These are phyloP conservation scores for Ylistrum balloti DNA, from an alignment of 1,140 invertebrate genomes.

Conservation along the genomic window DNA sequence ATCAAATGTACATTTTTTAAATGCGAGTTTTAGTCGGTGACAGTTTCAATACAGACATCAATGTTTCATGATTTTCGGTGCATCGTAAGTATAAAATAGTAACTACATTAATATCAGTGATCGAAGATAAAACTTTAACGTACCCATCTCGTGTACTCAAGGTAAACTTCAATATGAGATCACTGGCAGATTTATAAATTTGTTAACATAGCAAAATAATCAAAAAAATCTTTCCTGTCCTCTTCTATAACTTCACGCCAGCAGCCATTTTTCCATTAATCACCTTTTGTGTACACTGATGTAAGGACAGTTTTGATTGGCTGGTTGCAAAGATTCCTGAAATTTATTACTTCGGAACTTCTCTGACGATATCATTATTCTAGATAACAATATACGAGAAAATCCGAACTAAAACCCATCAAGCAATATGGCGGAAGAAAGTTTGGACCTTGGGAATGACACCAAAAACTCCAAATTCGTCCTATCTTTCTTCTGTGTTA, in stretches of 20 bases:
- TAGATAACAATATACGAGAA: neutral
- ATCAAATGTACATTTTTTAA: no score
- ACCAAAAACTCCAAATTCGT: neutral
- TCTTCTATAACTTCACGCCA: neutral
- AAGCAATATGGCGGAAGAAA: constrained; percentile 56
- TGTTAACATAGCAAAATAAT: neutral
- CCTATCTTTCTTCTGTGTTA: neutral
- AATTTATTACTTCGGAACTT: constrained; percentile 49
- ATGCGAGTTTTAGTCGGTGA: no score
- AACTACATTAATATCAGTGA: no score
- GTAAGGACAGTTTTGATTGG: constrained; percentile 43
- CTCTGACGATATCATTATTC: neutral
- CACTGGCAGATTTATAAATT: constrained; percentile 29
- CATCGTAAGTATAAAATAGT: no score
- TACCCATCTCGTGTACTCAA: neutral
- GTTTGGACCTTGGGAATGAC: constrained; percentile 41
- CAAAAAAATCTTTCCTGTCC: neutral
- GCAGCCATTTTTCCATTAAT: constrained; percentile 36
- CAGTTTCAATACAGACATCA: no score
- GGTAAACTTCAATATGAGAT: neutral
- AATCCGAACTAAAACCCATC: constrained; percentile 33
- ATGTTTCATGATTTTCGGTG: no score
- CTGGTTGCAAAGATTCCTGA: constrained; percentile 46
- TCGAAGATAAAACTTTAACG: neutral
- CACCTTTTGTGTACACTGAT: constrained; percentile 3